These are phyloP conservation scores for Arrhamphus sclerolepis DNA, from an alignment of 2,797 vertebrate species.

Conservation along the genomic window DNA sequence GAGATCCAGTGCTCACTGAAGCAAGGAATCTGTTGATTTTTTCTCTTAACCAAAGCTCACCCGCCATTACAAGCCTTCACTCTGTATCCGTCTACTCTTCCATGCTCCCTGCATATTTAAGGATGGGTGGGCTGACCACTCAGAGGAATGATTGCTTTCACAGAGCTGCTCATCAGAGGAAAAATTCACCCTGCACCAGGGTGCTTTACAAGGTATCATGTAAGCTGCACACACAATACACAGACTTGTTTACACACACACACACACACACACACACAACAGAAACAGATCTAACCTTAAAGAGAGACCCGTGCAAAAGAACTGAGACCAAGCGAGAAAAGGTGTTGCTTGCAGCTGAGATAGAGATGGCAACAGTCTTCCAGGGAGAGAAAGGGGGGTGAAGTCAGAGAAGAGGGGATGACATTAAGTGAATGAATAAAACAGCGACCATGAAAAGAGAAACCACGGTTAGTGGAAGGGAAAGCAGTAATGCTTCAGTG, in stretches of 20 bases:
- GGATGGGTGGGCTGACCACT: conserved; percentile 61
- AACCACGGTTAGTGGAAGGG: conserved; percentile 37
- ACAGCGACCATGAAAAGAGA: conserved; percentile 13
- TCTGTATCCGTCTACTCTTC: conserved; percentile 42
- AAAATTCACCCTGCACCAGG: conserved; percentile 30
- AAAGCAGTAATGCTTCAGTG: conserved; percentile 53
- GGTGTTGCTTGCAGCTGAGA: conserved; percentile 12
- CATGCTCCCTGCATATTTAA: conserved; percentile 52
- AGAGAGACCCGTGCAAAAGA: conserved; percentile 26
- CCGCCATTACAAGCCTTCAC: conserved; percentile 36
- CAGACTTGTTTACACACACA: conserved; percentile 2
- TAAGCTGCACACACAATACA: conserved; percentile 13
- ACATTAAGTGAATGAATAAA: conserved; percentile 41
- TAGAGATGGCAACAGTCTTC: conserved; percentile 13
- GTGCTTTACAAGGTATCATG: conserved; percentile 45
- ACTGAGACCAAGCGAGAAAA: conserved; percentile 13
- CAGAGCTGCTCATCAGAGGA: conserved; percentile 51
- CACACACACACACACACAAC: conserved; percentile 5
- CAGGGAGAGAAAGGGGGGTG: conserved; percentile 6
- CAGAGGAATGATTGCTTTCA: conserved; percentile 59
- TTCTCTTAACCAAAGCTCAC: conserved; percentile 4
- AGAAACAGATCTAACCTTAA: conserved; percentile 26
- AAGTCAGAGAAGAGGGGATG: conserved; percentile 6
- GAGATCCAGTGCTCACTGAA: conserved; percentile 25
- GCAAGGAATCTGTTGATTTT: conserved; percentile 22